Evolutionary conservation across 2,888 invertebrate species (phyloP).

Genomic region (Rhopalosiphum nymphaeae): DNA sequence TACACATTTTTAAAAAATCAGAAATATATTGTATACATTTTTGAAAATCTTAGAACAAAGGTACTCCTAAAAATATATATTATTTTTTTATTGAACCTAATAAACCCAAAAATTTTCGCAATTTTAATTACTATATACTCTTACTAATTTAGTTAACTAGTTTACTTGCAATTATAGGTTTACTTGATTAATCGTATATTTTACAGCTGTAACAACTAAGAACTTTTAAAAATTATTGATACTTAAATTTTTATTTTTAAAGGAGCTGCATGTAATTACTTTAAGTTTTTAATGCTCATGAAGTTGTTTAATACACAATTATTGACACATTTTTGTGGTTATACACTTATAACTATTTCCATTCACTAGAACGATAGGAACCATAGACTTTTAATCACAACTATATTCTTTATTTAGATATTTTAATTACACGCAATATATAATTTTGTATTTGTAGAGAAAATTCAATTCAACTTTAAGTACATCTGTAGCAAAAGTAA

Average conservation of each 20-base stretch:
- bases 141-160: neutral
- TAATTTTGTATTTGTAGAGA: neutral
- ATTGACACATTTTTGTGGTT: neutral
- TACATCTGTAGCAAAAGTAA: neutral
- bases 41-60: too few species aligned
- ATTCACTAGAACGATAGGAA: neutral
- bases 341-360: neutral
- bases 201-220: too few species aligned
- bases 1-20: too few species aligned
- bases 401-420: neutral
- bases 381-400: neutral
- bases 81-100: too few species aligned
- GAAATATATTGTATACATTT: too few species aligned
- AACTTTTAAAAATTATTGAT: neutral
- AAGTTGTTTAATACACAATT: neutral
- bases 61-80: too few species aligned
- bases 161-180: too few species aligned
- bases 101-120: neutral
- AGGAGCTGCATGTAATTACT: neutral
- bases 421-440: neutral
- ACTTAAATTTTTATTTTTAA: neutral
- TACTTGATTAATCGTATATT: too few species aligned
- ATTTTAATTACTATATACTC: neutral
- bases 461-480: neutral
- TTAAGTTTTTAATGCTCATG: neutral